Percentiles rank a stretch among this genome's conserved stretches.
Evolutionary conservation across 2,888 invertebrate genomes (phyloP).

Genomic region (Spicauda simplicius): DNA sequence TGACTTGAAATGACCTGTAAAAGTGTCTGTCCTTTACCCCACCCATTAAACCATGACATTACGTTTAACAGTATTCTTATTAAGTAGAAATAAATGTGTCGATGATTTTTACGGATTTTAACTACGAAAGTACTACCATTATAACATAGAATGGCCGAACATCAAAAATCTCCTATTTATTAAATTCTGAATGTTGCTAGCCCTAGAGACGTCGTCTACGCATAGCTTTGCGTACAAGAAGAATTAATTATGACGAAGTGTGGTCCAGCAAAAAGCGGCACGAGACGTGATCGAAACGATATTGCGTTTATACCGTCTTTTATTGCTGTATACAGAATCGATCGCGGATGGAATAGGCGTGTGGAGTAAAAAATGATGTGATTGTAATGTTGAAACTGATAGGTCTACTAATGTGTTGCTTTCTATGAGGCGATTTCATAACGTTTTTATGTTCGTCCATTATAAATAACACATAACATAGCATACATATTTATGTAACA

Average conservation of each 20-base stretch:
- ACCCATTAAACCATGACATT: no score
- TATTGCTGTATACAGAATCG: slow-evolving; percentile 27
- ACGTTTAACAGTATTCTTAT: no score
- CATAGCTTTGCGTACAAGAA: slow-evolving; percentile 43
- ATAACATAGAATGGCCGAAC: no score
- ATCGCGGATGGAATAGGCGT: slow-evolving; percentile 26
- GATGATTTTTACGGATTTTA: no score
- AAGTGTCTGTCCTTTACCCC: no score
- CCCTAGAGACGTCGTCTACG: slow-evolving; percentile 12
- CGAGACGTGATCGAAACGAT: slow-evolving; percentile 56
- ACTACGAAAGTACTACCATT: no score
- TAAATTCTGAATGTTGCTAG: background rate
- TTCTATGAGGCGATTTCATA: slow-evolving; percentile 10
- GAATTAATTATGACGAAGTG: slow-evolving; percentile 55
- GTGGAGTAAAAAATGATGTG: slow-evolving; percentile 25
- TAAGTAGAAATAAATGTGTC: no score
- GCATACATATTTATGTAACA: no score
- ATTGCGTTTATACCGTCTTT: slow-evolving; percentile 52
- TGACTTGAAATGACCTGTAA: no score
- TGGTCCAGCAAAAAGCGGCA: slow-evolving; percentile 48
- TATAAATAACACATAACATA: no score
- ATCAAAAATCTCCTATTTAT: background rate
- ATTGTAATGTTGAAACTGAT: slow-evolving; percentile 28
- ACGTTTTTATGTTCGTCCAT: no score
- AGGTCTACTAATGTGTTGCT: slow-evolving; percentile 22